A percentile compares a stretch with the other conserved stretches of the same genome.
Evolutionary conservation across 2,888 invertebrate genomes (phyloP).

Genomic region (Spisula subtruncata): DNA sequence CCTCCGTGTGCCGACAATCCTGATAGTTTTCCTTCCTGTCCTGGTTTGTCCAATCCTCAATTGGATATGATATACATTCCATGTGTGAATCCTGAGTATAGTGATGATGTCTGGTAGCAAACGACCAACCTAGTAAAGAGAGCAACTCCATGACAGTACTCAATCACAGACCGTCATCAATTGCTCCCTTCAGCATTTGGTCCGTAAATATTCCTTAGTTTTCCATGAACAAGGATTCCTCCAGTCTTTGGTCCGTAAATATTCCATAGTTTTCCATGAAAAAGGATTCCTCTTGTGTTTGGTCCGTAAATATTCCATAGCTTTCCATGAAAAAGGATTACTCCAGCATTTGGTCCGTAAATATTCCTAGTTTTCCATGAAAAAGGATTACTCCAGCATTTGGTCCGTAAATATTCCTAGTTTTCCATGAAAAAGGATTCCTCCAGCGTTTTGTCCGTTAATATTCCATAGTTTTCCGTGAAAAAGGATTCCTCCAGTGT

Average conservation of each 20-base stretch:
- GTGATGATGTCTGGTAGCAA: constrained; percentile 36
- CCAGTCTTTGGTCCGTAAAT: background rate
- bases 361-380: background rate
- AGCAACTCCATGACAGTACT: constrained; percentile 99
- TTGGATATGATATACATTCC: too few species aligned
- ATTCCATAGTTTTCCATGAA: background rate
- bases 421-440: background rate
- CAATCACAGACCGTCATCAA: constrained; percentile 98
- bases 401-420: background rate
- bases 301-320: background rate
- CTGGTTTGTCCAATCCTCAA: too few species aligned
- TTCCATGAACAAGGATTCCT: background rate
- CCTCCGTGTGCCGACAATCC: too few species aligned
- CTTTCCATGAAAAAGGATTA: background rate
- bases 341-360: constrained; percentile 89
- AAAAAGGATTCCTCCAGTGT: constrained; percentile 89
- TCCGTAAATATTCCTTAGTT: constrained; percentile 44
- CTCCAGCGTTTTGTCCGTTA: background rate
- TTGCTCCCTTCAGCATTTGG: constrained; percentile 97
- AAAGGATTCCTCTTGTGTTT: background rate
- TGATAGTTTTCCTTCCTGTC: too few species aligned
- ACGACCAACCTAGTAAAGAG: constrained; percentile 92
- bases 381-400: background rate
- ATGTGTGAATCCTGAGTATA: too few species aligned
- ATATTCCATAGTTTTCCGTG: background rate